Conservation (phyloP, 2,888 invertebrate species). For the Diarsia mendica region DNA sequence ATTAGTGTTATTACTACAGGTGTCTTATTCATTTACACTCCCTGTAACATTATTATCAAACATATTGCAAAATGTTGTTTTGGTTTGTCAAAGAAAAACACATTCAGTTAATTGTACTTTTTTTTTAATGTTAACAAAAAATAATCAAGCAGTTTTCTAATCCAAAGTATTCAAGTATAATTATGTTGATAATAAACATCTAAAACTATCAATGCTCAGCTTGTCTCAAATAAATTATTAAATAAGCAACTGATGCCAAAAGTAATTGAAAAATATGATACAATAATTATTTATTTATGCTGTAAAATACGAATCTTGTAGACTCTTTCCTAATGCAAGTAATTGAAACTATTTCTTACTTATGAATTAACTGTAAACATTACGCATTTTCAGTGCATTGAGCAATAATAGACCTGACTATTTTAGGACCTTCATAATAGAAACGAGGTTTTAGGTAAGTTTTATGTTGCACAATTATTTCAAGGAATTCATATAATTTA, state of each 20-base stretch:
- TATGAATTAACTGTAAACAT: not conserved
- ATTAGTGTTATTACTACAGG: constrained; percentile 27
- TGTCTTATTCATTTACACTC: constrained; percentile 26
- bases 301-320: not conserved
- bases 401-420: constrained; percentile 11
- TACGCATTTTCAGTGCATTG: constrained; percentile 24
- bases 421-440: constrained; percentile 9
- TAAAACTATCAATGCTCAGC: constrained; percentile 21
- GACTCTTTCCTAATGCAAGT: not conserved
- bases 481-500: not conserved
- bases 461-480: constrained; percentile 12
- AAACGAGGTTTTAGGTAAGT: constrained; percentile 12
- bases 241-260: constrained; percentile 19
- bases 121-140: constrained; percentile 45
- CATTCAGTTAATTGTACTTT: constrained; percentile 40
- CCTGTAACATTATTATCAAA: not conserved
- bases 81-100: constrained; percentile 11
- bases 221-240: constrained; percentile 3
- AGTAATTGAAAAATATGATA: not conserved
- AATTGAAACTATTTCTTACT: constrained; percentile 1
- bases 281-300: constrained; percentile 1
- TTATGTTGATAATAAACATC: constrained; percentile 26
- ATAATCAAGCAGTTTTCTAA: constrained; percentile 13
- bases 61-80: not conserved
- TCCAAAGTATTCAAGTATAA: constrained; percentile 15